A percentile compares a stretch with the other conserved stretches of the same genome.
Conservation (phyloP, 1,140 invertebrate genomes). For the Cydia amplana region DNA sequence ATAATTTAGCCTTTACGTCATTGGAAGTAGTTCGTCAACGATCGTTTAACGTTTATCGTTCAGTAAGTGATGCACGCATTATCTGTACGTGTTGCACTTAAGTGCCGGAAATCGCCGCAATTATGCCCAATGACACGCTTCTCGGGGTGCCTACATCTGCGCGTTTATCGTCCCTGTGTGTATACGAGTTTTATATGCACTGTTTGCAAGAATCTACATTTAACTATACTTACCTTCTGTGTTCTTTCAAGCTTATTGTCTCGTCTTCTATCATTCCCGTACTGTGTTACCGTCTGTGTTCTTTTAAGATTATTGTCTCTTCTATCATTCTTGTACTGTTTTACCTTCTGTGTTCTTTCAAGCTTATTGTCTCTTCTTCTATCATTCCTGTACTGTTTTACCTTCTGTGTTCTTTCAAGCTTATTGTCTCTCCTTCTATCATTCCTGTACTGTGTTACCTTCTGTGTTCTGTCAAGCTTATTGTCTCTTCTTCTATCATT, state of each 20-base stretch:
- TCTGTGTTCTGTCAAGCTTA: no score
- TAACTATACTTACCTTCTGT: neutral
- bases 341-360: no score
- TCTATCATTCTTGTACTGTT: no score
- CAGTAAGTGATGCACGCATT: constrained; percentile 44
- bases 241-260: neutral
- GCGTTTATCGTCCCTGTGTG: constrained; percentile 10
- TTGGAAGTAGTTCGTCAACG: constrained; percentile 31
- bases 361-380: no score
- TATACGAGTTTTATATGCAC: neutral
- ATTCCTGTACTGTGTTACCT: no score
- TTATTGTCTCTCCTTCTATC: no score
- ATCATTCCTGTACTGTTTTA: no score
- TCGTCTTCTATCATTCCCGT: no score
- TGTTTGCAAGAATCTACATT: neutral
- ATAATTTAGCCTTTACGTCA: constrained; percentile 7
- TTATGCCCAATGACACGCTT: constrained; percentile 51
- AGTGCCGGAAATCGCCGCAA: constrained; percentile 63
- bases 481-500: no score
- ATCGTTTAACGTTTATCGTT: constrained; percentile 51
- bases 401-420: no score
- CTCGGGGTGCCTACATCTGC: constrained; percentile 31
- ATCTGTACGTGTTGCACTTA: constrained; percentile 56
- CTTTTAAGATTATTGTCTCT: no score
- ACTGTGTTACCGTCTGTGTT: no score